These are phyloP conservation scores for Bibio marci DNA, from an alignment of 2,888 invertebrate genomes.

Conservation along the genomic window DNA sequence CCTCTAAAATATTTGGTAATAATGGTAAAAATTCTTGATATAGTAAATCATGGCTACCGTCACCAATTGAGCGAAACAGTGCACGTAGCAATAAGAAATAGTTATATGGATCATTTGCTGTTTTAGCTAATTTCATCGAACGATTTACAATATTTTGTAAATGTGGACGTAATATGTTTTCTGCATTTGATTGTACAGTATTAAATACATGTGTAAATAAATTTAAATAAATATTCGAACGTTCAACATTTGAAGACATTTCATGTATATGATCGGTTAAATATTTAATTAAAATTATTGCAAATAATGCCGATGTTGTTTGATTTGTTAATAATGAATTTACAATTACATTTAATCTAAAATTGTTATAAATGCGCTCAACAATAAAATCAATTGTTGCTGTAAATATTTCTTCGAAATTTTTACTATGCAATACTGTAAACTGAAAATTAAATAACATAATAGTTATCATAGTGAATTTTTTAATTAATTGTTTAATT, in stretches of 20 bases:
- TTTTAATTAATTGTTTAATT: too few species aligned
- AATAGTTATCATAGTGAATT: too few species aligned
- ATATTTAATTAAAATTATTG: slow-evolving; percentile 90
- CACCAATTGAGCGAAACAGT: slow-evolving; percentile 91
- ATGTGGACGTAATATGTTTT: slow-evolving; percentile 94
- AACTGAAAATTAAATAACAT: slow-evolving; percentile 33
- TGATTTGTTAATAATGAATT: slow-evolving; percentile 89
- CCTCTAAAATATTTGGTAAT: slow-evolving; percentile 85
- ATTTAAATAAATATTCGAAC: slow-evolving; percentile 82
- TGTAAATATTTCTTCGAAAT: slow-evolving; percentile 92
- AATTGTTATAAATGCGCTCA: slow-evolving; percentile 85
- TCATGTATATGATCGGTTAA: slow-evolving; percentile 88
- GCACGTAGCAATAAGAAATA: slow-evolving; percentile 88
- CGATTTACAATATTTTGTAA: slow-evolving; percentile 93
- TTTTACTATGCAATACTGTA: slow-evolving; percentile 88
- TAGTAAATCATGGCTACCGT: slow-evolving; percentile 93
- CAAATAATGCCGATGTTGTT: slow-evolving; percentile 86
- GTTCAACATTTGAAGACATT: slow-evolving; percentile 87
- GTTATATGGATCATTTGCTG: slow-evolving; percentile 94
- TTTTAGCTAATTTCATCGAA: slow-evolving; percentile 90
- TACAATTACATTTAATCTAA: slow-evolving; percentile 82
- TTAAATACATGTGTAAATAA: slow-evolving; percentile 95
- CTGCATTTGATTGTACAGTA: slow-evolving; percentile 90
- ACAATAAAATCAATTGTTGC: slow-evolving; percentile 92
- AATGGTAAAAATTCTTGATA: slow-evolving; percentile 96